These are phyloP conservation scores for Eulemur macaco DNA, from an alignment of 2,113 vertebrate genomes.

Conservation along the genomic window DNA sequence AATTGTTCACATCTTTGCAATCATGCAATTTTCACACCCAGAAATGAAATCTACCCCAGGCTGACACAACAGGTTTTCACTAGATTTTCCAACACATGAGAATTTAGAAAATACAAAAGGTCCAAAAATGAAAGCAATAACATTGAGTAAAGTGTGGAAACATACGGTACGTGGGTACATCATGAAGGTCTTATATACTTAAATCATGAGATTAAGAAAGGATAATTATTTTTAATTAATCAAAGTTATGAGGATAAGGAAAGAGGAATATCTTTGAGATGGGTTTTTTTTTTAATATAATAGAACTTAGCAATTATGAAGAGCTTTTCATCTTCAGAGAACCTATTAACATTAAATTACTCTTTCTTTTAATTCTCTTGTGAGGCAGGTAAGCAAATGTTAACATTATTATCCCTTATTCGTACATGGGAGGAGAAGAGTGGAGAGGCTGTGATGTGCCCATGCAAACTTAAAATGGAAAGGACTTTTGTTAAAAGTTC, in stretches of 20 bases:
- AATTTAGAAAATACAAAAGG: background rate
- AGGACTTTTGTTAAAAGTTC: background rate
- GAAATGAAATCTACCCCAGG: background rate
- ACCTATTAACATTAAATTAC: slow-evolving; percentile 61
- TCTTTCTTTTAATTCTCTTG: slow-evolving; percentile 50
- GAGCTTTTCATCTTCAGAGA: slow-evolving; percentile 67
- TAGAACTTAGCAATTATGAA: slow-evolving; percentile 62
- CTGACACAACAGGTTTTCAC: background rate
- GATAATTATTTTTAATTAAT: slow-evolving; percentile 61
- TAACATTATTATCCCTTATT: slow-evolving; percentile 43
- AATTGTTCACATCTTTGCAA: background rate
- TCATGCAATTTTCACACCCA: background rate
- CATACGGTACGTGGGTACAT: background rate
- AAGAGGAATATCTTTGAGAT: slow-evolving; percentile 37
- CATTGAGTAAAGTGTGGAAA: background rate
- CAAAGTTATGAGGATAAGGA: slow-evolving; percentile 32
- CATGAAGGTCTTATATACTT: background rate
- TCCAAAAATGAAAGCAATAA: background rate
- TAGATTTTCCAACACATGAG: background rate
- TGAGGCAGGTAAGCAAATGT: slow-evolving; percentile 17
- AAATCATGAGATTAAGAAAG: slow-evolving; percentile 29
- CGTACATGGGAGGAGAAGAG: background rate
- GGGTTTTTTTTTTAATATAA: slow-evolving; percentile 1
- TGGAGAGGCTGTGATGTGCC: background rate
- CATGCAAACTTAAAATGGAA: background rate